A percentile compares a stretch with the other conserved stretches of the same genome.
These are phyloP conservation scores for Pipra filicauda DNA, from an alignment of 2,113 vertebrate genomes.

Conservation along the genomic window DNA sequence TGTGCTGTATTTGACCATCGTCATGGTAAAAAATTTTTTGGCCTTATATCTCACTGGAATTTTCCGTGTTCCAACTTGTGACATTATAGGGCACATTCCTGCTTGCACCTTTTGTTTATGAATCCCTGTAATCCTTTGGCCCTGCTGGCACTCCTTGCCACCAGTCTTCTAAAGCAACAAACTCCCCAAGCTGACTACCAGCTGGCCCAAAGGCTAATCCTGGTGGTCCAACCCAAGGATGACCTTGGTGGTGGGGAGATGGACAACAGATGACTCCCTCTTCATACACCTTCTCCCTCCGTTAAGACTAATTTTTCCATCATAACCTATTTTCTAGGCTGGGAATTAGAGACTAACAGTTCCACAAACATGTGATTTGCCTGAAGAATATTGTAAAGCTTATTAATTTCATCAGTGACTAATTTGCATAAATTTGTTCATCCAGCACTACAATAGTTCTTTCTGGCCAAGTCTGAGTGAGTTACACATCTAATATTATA, in stretches of 20 bases:
- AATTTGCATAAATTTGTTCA: slow-evolving; percentile 50
- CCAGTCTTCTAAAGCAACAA: neutral
- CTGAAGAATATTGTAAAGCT: neutral
- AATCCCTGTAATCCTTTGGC: neutral
- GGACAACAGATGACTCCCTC: neutral
- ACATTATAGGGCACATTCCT: slow-evolving; percentile 45
- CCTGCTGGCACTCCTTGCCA: neutral
- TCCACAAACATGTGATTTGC: neutral
- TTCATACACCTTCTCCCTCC: neutral
- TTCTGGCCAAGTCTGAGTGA: slow-evolving; percentile 19
- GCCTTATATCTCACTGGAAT: neutral
- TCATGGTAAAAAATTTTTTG: neutral
- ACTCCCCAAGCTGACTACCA: neutral
- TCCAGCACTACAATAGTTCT: neutral
- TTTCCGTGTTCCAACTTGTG: slow-evolving; percentile 17
- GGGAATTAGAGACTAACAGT: neutral
- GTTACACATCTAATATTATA: neutral
- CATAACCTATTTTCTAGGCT: neutral
- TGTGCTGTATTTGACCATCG: neutral
- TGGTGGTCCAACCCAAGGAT: neutral
- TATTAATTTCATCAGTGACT: neutral
- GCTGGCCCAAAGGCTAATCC: neutral
- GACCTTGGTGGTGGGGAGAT: neutral
- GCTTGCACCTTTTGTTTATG: slow-evolving; percentile 31
- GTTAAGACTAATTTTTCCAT: neutral